These are phyloP conservation scores for Silurus meridionalis DNA, from an alignment of 2,113 vertebrate species.

Conservation along the genomic window DNA sequence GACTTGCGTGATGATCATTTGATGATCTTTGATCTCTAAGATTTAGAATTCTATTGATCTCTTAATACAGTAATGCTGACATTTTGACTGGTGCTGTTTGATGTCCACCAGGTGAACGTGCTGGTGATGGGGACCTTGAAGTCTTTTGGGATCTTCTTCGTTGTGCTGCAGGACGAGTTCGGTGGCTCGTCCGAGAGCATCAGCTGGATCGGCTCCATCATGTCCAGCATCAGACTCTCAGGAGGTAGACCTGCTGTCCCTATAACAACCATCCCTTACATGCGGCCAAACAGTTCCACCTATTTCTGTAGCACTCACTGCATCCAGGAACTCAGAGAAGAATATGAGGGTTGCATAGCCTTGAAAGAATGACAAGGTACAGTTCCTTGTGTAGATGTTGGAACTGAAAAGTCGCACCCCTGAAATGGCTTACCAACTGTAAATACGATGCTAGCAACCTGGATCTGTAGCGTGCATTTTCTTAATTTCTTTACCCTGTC, in stretches of 20 bases:
- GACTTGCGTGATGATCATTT: not conserved
- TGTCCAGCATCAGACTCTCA: conserved; percentile 86
- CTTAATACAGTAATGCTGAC: not conserved
- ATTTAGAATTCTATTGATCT: not conserved
- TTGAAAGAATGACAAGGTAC: conserved; percentile 38
- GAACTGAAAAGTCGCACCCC: conserved; percentile 33
- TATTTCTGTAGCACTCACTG: conserved; percentile 6
- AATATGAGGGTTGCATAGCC: conserved; percentile 33
- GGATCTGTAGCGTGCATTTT: conserved; percentile 14
- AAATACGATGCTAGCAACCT: conserved; percentile 27
- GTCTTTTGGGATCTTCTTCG: conserved; percentile 91
- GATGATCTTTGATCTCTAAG: not conserved
- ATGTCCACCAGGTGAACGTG: conserved; percentile 81
- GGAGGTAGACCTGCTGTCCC: conserved; percentile 73
- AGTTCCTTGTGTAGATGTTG: conserved; percentile 39
- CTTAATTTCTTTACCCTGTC: not conserved
- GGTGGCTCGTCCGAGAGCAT: conserved; percentile 82
- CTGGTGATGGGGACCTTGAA: conserved; percentile 86
- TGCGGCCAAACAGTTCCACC: conserved; percentile 32
- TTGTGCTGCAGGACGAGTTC: conserved; percentile 89
- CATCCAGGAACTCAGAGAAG: conserved; percentile 31
- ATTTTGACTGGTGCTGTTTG: not conserved
- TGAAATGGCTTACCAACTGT: conserved; percentile 14
- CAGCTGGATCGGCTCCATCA: conserved; percentile 93
- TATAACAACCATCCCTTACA: conserved; percentile 37